Conservation (phyloP, 2,113 vertebrate species). For the Ailuropoda melanoleuca region DNA sequence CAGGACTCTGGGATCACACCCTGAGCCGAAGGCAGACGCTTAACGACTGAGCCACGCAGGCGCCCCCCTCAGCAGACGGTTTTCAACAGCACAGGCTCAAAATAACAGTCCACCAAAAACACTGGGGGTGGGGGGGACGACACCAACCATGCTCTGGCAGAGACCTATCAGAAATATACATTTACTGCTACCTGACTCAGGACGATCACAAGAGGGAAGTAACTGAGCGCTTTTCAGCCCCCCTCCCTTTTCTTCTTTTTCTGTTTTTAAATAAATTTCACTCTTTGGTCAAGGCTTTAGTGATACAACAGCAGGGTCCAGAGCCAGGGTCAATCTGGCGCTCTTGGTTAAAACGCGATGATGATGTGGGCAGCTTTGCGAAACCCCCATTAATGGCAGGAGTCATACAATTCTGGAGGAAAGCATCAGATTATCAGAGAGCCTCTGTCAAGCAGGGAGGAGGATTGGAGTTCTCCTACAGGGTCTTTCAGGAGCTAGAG, state of each 20-base stretch:
- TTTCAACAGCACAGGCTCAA: neutral
- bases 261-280: neutral
- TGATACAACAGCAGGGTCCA: neutral
- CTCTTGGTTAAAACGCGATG: neutral
- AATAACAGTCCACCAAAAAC: neutral
- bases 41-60: too few relatives aligned
- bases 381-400: neutral
- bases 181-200: neutral
- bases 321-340: neutral
- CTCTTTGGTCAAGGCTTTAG: neutral
- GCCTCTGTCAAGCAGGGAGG: neutral
- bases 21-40: too few relatives aligned
- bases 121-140: too few relatives aligned
- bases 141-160: neutral
- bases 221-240: neutral
- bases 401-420: neutral
- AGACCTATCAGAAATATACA: neutral
- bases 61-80: accelerated
- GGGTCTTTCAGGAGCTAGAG: neutral
- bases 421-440: neutral
- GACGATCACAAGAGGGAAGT: neutral
- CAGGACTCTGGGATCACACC: too few relatives aligned
- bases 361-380: neutral
- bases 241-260: too few relatives aligned
- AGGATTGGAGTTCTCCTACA: neutral